These are phyloP conservation scores for Podotricha telesiphe DNA, from an alignment of 2,888 invertebrate species.

Conservation along the genomic window DNA sequence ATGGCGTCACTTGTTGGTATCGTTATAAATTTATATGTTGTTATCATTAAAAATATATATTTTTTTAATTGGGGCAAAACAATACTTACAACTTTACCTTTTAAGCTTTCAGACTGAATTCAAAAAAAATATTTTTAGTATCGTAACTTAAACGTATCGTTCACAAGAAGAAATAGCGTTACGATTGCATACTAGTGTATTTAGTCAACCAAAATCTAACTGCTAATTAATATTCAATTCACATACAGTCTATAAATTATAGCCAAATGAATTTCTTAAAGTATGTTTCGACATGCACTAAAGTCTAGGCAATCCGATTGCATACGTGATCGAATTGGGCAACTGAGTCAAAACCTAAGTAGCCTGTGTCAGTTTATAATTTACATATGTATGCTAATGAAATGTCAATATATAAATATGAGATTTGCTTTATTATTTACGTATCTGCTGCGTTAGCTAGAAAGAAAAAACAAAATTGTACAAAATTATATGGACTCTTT, in stretches of 20 bases:
- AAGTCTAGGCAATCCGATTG: slow-evolving; percentile 37
- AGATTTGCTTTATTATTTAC: too few relatives aligned
- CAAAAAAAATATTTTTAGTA: too few relatives aligned
- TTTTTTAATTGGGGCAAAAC: too few relatives aligned
- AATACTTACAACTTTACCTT: too few relatives aligned
- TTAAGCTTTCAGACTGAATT: too few relatives aligned
- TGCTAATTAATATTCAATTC: slow-evolving; percentile 27
- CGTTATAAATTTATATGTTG: too few relatives aligned
- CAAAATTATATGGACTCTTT: too few relatives aligned
- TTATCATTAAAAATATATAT: too few relatives aligned
- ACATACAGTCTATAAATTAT: slow-evolving; percentile 34
- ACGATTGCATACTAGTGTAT: background rate
- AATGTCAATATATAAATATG: background rate
- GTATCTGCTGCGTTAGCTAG: too few relatives aligned
- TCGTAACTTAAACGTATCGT: too few relatives aligned
- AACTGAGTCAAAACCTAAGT: slow-evolving; percentile 30
- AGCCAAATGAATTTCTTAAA: slow-evolving; percentile 35
- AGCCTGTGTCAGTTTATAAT: background rate
- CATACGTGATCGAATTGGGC: slow-evolving; percentile 37
- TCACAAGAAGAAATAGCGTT: background rate
- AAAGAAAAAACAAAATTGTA: too few relatives aligned
- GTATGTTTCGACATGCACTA: slow-evolving; percentile 39
- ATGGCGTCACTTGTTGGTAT: too few relatives aligned
- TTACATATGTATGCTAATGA: slow-evolving; percentile 8
- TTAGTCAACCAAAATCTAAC: background rate